These are phyloP conservation scores for Puma concolor DNA, from an alignment of 2,113 vertebrate genomes.

Conservation along the genomic window DNA sequence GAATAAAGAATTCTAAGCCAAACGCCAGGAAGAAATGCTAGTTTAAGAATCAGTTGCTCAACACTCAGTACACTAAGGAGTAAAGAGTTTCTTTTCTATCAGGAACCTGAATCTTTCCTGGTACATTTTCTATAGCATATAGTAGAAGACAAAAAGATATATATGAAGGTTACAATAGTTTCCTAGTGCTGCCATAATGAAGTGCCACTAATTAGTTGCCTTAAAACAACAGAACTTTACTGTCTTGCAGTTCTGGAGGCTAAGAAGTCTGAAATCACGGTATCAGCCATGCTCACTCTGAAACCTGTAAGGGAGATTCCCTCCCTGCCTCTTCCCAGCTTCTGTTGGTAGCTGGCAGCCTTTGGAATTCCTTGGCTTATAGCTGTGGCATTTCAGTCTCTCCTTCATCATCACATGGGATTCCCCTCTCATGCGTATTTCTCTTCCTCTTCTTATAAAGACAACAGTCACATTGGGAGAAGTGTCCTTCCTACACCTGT, in stretches of 20 bases:
- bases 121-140: neutral
- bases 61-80: neutral
- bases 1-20: neutral
- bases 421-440: neutral
- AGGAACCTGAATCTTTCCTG: neutral
- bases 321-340: neutral
- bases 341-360: neutral
- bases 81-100: neutral
- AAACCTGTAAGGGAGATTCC: neutral
- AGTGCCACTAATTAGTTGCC: neutral
- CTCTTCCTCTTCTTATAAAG: neutral
- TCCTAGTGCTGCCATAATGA: neutral
- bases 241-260: neutral
- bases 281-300: neutral
- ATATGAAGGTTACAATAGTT: neutral
- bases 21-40: neutral
- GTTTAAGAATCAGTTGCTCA: neutral
- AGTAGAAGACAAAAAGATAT: neutral
- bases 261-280: neutral
- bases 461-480: neutral
- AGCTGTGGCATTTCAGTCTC: too few relatives aligned
- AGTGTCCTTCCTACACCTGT: neutral
- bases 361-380: neutral
- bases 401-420: too few relatives aligned
- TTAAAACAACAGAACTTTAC: neutral